Evolutionary conservation across 37 sponge, comb jelly and placozoan species (phyloP).

Genomic region (Corticium candelabrum): DNA sequence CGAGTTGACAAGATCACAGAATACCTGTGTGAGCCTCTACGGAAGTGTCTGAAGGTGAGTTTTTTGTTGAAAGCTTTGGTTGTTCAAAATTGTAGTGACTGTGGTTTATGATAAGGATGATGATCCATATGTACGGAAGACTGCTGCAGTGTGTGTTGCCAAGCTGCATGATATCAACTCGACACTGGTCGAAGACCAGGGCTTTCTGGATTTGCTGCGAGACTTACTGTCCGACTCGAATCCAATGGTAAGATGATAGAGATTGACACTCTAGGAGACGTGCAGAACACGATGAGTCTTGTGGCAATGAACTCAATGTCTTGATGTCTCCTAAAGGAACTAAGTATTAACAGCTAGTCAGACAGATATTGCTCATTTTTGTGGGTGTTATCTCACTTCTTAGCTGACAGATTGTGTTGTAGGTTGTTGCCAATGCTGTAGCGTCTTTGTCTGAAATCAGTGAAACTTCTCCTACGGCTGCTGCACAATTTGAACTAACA

Average conservation of each 20-base stretch:
- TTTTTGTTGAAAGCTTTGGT: background rate
- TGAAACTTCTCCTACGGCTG: conserved; percentile 68
- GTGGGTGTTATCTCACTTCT: too few species aligned
- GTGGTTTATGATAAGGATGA: conserved; percentile 57
- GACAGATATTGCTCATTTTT: too few species aligned
- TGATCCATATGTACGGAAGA: conserved; percentile 98
- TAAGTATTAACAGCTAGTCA: too few species aligned
- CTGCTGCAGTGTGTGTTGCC: conserved; percentile 97
- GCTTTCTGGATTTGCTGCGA: conserved; percentile 89
- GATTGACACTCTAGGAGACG: conserved; percentile 18
- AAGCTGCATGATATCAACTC: conserved; percentile 96
- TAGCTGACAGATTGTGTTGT: too few species aligned
- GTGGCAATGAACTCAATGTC: too few species aligned
- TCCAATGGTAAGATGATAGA: conserved; percentile 72
- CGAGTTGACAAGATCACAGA: conserved; percentile 96
- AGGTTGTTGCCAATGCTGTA: conserved; percentile 96
- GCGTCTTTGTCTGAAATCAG: conserved; percentile 90
- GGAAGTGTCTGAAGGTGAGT: conserved; percentile 86
- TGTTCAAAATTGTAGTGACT: background rate
- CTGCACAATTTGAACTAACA: conserved; percentile 74
- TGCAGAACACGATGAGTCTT: too few species aligned
- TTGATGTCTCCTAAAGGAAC: too few species aligned
- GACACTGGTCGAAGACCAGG: conserved; percentile 94
- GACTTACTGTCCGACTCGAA: conserved; percentile 93
- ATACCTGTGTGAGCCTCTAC: conserved; percentile 87